Base-by-base conservation (phyloP, 2,113 vertebrate species). In the Amphiprion ocellaris region DNA sequence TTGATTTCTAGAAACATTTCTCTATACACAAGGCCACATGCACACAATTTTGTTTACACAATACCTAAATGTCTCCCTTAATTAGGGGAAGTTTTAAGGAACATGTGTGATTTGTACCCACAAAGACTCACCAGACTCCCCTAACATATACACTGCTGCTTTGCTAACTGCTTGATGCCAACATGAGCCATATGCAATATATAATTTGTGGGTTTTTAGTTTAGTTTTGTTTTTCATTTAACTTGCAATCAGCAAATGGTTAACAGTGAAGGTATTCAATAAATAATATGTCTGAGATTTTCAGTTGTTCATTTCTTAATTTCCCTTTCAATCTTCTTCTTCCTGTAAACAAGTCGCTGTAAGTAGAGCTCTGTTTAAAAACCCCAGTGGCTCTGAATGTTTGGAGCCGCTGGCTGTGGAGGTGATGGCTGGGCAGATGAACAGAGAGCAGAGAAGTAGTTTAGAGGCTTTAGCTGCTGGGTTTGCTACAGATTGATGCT, bases 271-370 rank as follows among this genome's bases (percentile, higher is more conserved):
- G 62, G 44, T 39, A 63, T 72, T 44, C 66, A 50, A 49, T 64
- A 86, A 87, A 79, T 63, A 67, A 49, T 47, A 61, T 8, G 7
- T 28, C 52, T 21, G 26, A 66, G 67, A 52, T 63, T 21, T 10
- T n/a, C n/a, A 58, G 74, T 33, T 9, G 9, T 53, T 41, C 63
- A 28, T 30, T 47, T 77, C 60, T 81, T 54, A n/a, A 0, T 26
- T 55, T 59, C 39, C 54, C 60, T 26, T 82, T 83, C 82, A 93
- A 89, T 86, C 82, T 70, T 71, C 74, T 37, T 77, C 75, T 81
- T 80, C 64, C 59, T 91, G 73, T 91, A 91, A 92, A 92, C 91
- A 91, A 47, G 65, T 47, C 37, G 17, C 77, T 62, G 49, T 74
- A 69, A 68, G 86, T 79, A 28, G 54, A 62, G 23, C 62, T 59